These are phyloP conservation scores for Microctenopoma lineatum DNA, from an alignment of 2,797 vertebrate genomes.

Conservation along the genomic window DNA sequence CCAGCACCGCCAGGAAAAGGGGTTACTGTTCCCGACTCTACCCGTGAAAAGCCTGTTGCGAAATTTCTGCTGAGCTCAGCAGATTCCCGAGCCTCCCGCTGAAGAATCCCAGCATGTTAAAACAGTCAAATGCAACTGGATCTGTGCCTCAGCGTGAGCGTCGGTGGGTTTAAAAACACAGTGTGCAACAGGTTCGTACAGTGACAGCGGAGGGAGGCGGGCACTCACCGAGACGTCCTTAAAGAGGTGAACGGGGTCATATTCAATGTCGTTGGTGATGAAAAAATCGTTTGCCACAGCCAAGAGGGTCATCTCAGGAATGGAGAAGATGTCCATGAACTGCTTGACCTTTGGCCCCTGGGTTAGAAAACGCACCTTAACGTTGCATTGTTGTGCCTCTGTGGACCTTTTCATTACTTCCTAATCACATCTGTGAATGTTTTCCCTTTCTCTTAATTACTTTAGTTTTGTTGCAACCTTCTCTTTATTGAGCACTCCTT, in stretches of 20 bases:
- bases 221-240: conserved; percentile 88
- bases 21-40: conserved; percentile 30
- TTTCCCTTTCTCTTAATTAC: background rate
- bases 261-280: conserved; percentile 86
- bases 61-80: conserved; percentile 31
- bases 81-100: conserved; percentile 52
- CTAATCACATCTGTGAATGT: background rate
- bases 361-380: background rate
- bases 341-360: conserved; percentile 90
- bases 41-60: conserved; percentile 7
- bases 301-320: conserved; percentile 89
- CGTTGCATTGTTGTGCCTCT: too few species aligned
- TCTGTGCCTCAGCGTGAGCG: conserved; percentile 13
- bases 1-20: conserved; percentile 5
- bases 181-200: background rate
- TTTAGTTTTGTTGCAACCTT: background rate
- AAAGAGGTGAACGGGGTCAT: conserved; percentile 89
- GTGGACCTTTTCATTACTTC: background rate
- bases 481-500: background rate
- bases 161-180: background rate
- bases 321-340: conserved; percentile 91
- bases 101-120: conserved; percentile 10
- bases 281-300: conserved; percentile 88
- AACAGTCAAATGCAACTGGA: conserved; percentile 13
- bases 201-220: background rate